phyloP scores from a whole-genome alignment of 2,888 invertebrate genomes.

The Dryadula phaetusa region DNA sequence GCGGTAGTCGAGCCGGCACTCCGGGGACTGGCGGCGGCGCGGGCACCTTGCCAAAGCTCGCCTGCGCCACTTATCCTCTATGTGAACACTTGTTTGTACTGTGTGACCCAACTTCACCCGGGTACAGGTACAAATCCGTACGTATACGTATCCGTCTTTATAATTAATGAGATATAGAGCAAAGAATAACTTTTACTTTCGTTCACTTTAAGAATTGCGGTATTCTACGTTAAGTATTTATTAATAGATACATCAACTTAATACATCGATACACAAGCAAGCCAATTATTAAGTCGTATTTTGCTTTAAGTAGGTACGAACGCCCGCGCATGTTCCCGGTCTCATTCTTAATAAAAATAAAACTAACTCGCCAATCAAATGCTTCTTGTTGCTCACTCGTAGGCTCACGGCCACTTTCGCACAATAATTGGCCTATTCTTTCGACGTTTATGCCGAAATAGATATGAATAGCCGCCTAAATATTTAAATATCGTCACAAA shows the following conservation, averaged over 20 bases:
- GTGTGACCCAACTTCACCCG: conserved; percentile 22
- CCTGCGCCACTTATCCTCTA: conserved; percentile 71
- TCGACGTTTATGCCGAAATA: conserved; percentile 52
- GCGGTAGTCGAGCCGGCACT: conserved; percentile 71
- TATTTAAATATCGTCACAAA: conserved; percentile 47
- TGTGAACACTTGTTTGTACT: conserved; percentile 37
- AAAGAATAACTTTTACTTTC: background rate
- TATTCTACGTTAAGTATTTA: background rate
- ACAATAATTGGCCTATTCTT: conserved; percentile 46
- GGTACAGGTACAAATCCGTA: conserved; percentile 46
- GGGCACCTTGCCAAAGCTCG: conserved; percentile 75
- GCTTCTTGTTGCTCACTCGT: conserved; percentile 49
- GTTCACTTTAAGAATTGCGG: background rate
- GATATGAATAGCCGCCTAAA: conserved; percentile 52
- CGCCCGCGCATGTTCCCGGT: conserved; percentile 43
- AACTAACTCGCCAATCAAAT: conserved; percentile 62
- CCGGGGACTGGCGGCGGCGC: conserved; percentile 73
- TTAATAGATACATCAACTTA: conserved; percentile 12
- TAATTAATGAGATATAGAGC: background rate
- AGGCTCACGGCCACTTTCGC: conserved; percentile 42
- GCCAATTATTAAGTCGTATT: conserved; percentile 41
- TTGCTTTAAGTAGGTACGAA: conserved; percentile 28
- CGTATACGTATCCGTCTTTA: background rate
- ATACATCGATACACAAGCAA: conserved; percentile 55
- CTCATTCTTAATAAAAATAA: conserved; percentile 71